Evolutionary conservation across 1,140 invertebrate species (phyloP).

Genomic region (Drosophila obscura): DNA sequence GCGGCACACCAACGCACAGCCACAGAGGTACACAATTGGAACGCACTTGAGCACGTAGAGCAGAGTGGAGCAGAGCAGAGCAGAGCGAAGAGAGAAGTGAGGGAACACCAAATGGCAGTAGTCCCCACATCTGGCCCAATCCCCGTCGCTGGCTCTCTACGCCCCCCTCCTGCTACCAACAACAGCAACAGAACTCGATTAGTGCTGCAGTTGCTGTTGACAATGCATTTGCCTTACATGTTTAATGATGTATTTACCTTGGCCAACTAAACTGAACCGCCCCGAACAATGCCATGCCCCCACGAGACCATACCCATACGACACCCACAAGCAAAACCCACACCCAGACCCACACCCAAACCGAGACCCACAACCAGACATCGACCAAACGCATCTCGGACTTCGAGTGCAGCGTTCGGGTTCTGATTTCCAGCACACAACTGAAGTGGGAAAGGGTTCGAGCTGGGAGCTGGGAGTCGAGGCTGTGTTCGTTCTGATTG

Average conservation of each 20-base stretch:
- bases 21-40: slow-evolving; percentile 36
- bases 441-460: background rate
- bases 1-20: slow-evolving; percentile 13
- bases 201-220: slow-evolving; percentile 71
- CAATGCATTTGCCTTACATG: slow-evolving; percentile 80
- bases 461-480: too few relatives aligned
- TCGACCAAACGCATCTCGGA: background rate
- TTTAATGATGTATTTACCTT: slow-evolving; percentile 81
- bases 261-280: slow-evolving; percentile 69
- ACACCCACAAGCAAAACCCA: background rate
- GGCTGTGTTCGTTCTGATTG: slow-evolving; percentile 49
- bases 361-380: slow-evolving; percentile 1
- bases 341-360: background rate
- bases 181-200: slow-evolving; percentile 51
- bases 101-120: slow-evolving; percentile 35
- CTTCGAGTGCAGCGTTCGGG: slow-evolving; percentile 4
- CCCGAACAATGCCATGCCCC: slow-evolving; percentile 24
- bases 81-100: slow-evolving; percentile 26
- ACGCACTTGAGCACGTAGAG: slow-evolving; percentile 58
- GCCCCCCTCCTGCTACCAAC: background rate
- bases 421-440: slow-evolving; percentile 11
- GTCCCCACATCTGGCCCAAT: background rate
- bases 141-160: background rate
- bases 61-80: background rate
- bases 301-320: background rate